Percentiles rank a stretch among this genome's conserved stretches.
phyloP scores from a whole-genome alignment of 1,140 invertebrate genomes.

The Drosophila quadrilineata region DNA sequence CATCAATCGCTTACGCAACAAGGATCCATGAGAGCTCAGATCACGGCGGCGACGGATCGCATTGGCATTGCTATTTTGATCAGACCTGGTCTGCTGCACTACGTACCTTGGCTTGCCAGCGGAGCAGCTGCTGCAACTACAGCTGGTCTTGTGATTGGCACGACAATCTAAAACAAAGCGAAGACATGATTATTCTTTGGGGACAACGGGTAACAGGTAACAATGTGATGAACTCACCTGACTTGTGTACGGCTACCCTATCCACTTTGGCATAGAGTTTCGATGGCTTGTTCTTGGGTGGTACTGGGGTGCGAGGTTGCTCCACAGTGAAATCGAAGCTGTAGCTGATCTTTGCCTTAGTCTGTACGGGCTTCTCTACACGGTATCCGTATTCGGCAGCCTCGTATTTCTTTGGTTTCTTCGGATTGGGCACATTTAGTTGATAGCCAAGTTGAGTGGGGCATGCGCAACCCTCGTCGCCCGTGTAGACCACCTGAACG shows the following conservation, averaged over 20 bases:
- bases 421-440: conserved; percentile 58
- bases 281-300: conserved; percentile 39
- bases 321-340: conserved; percentile 73
- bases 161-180: conserved; percentile 55
- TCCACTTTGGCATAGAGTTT: conserved; percentile 71
- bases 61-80: conserved; percentile 27
- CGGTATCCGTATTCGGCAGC: conserved; percentile 63
- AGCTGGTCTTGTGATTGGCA: conserved; percentile 31
- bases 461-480: conserved; percentile 64
- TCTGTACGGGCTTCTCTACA: conserved; percentile 62
- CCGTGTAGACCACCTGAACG: conserved; percentile 67
- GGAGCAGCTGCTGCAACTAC: conserved; percentile 61
- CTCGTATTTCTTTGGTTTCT: conserved; percentile 44
- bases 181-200: neutral
- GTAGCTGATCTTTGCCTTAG: conserved; percentile 71
- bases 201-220: neutral
- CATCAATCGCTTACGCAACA: conserved; percentile 55
- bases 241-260: conserved; percentile 57
- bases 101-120: conserved; percentile 68
- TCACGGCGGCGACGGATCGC: conserved; percentile 66
- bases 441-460: conserved; percentile 64
- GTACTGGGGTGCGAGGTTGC: conserved; percentile 55
- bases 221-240: conserved; percentile 36
- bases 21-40: conserved; percentile 28
- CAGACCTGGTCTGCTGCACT: conserved; percentile 11